phyloP scores from a whole-genome alignment of 2,113 vertebrate genomes.

The Terrapene triunguis region DNA sequence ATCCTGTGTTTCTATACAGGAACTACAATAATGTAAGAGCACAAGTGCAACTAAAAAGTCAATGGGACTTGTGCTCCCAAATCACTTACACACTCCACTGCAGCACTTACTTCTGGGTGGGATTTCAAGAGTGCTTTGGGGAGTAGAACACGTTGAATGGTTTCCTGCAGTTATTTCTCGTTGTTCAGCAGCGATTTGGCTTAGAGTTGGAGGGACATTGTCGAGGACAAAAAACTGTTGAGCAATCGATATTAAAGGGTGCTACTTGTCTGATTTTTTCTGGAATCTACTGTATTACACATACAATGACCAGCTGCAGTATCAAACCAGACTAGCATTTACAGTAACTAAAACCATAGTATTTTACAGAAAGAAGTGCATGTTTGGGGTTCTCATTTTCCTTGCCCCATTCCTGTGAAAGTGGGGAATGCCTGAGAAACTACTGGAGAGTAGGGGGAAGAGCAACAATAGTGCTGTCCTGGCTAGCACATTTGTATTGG shows the following conservation, averaged over 20 bases:
- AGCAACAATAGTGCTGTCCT: neutral
- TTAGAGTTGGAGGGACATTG: neutral
- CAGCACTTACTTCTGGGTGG: neutral
- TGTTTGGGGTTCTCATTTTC: neutral
- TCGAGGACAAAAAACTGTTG: neutral
- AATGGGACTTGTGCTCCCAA: neutral
- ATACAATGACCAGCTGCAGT: neutral
- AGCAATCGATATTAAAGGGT: neutral
- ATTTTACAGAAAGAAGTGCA: neutral
- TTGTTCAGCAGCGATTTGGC: neutral
- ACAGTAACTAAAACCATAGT: neutral
- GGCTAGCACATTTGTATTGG: neutral
- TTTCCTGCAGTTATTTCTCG: neutral
- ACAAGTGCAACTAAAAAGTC: neutral
- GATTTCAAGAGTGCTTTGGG: neutral
- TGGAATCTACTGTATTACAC: neutral
- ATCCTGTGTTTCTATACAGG: neutral
- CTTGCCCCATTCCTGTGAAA: neutral
- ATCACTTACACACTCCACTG: neutral
- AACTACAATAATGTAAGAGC: neutral
- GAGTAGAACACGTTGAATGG: neutral
- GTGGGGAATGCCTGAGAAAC: neutral
- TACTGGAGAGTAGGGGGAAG: neutral
- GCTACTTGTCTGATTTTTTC: slow-evolving; percentile 35
- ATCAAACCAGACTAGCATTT: neutral